Evolutionary conservation across 2,888 invertebrate species (phyloP).

Genomic region (Encarsia formosa): DNA sequence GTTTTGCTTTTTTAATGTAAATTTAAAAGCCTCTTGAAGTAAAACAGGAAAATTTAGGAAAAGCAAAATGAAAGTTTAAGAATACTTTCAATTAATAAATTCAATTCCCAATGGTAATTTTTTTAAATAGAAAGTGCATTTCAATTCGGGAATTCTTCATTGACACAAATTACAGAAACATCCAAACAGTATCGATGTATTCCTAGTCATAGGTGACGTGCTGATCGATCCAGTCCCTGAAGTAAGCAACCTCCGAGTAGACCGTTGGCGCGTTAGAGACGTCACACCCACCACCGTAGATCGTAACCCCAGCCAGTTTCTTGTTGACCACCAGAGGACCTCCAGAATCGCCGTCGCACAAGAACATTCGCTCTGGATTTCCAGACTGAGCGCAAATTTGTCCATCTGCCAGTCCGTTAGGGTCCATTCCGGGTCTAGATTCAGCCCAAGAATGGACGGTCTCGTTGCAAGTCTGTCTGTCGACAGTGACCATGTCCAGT

Average conservation of each 20-base stretch:
- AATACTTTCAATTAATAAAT: too few species aligned
- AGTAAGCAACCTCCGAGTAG: neutral
- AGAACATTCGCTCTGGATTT: neutral
- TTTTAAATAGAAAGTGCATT: too few species aligned
- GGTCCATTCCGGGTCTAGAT: neutral
- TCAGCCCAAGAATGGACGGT: too few species aligned
- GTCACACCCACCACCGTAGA: neutral
- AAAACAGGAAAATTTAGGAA: too few species aligned
- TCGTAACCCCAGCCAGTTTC: neutral
- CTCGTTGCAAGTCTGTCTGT: neutral
- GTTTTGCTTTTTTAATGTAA: too few species aligned
- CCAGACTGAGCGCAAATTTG: neutral
- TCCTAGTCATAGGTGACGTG: neutral
- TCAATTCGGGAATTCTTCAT: too few species aligned
- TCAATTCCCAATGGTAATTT: too few species aligned
- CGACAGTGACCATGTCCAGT: neutral
- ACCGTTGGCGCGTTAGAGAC: neutral
- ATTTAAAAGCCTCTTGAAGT: too few species aligned
- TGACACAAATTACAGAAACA: too few species aligned
- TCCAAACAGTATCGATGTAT: too few species aligned
- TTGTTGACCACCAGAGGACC: neutral
- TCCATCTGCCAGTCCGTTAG: neutral
- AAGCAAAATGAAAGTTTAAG: too few species aligned
- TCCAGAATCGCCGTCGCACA: neutral
- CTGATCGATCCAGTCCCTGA: neutral